A percentile compares a stretch with the other conserved stretches of the same genome.
phyloP scores from a whole-genome alignment of 1,140 invertebrate genomes.

The Oedothorax gibbosus region DNA sequence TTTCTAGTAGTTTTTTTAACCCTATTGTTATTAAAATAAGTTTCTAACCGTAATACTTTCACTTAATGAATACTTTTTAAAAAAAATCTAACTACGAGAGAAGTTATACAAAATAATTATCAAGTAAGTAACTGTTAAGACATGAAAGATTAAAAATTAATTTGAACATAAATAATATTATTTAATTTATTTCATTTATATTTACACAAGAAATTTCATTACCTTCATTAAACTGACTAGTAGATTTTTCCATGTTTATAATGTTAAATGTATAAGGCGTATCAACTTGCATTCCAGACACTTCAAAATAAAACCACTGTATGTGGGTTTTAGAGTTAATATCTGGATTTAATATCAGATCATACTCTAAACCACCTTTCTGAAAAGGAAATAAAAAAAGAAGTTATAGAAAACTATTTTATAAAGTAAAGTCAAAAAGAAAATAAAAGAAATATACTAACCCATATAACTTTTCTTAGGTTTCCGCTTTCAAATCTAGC shows the following conservation, averaged over 20 bases:
- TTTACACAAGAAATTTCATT: slow-evolving; percentile 50
- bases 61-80: background rate
- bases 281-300: slow-evolving; percentile 82
- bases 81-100: background rate
- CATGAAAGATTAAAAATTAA: background rate
- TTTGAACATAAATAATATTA: background rate
- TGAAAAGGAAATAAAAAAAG: slow-evolving; percentile 65
- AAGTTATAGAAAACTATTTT: background rate
- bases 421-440: slow-evolving; percentile 38
- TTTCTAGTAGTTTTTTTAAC: too few relatives aligned
- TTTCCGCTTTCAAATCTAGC: slow-evolving; percentile 97
- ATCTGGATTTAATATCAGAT: slow-evolving; percentile 91
- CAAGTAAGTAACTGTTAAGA: background rate
- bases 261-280: slow-evolving; percentile 88
- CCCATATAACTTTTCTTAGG: slow-evolving; percentile 91
- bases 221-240: slow-evolving; percentile 91
- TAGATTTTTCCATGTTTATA: slow-evolving; percentile 89
- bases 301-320: slow-evolving; percentile 95
- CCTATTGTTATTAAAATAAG: too few relatives aligned
- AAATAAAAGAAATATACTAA: slow-evolving; percentile 71
- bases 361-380: slow-evolving; percentile 86
- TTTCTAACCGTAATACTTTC: too few relatives aligned
- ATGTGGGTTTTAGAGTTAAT: slow-evolving; percentile 83
- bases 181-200: background rate
- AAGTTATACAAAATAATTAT: background rate